Conservation (phyloP, 2,797 vertebrate genomes). For the Anguilla anguilla region DNA sequence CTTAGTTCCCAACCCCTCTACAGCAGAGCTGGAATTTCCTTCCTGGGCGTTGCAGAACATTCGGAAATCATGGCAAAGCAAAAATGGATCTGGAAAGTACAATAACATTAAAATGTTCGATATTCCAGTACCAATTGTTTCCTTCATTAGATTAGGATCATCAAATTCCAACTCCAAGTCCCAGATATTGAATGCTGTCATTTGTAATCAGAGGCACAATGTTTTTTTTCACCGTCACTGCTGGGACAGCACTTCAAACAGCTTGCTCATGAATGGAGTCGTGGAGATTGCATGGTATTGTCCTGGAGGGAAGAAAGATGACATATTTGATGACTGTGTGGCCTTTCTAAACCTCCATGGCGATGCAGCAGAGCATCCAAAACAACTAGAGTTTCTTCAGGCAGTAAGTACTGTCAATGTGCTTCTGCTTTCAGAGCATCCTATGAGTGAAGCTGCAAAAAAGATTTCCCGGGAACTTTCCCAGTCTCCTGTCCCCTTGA, state of each 20-base stretch:
- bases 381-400: conserved; percentile 55
- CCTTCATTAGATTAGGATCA: conserved; percentile 61
- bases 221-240: conserved; percentile 60
- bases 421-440: conserved; percentile 37
- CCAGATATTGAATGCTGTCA: conserved; percentile 58
- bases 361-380: conserved; percentile 57
- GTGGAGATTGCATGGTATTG: conserved; percentile 43
- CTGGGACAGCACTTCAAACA: conserved; percentile 49
- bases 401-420: conserved; percentile 58
- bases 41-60: conserved; percentile 47
- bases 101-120: conserved; percentile 36
- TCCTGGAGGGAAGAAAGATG: conserved; percentile 41
- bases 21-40: conserved; percentile 52
- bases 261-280: conserved; percentile 54
- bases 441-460: conserved; percentile 37
- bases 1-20: conserved; percentile 57
- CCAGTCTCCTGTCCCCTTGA: conserved; percentile 45
- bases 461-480: conserved; percentile 28
- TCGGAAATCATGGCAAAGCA: conserved; percentile 38
- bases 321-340: conserved; percentile 54
- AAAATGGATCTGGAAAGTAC: conserved; percentile 3
- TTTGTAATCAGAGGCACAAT: conserved; percentile 57
- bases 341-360: conserved; percentile 64
- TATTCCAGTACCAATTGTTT: conserved; percentile 49
- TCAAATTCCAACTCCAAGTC: conserved; percentile 60